phyloP scores from a whole-genome alignment of 2,888 invertebrate species.

The Exephanes ischioxanthus region DNA sequence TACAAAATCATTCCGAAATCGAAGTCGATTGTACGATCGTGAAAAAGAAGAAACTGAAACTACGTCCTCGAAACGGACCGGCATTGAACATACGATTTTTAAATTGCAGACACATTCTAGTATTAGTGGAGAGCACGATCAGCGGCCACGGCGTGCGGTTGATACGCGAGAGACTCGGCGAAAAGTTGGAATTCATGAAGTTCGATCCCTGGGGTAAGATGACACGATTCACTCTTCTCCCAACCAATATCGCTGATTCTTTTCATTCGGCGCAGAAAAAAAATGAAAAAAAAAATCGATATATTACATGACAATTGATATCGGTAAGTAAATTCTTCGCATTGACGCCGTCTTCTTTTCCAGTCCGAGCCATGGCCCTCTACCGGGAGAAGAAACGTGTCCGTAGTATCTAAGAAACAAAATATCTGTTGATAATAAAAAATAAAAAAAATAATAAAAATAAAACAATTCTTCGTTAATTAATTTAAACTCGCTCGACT shows the following conservation, averaged over 20 bases:
- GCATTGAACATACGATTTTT: conserved; percentile 46
- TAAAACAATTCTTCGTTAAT: background rate
- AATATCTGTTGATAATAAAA: conserved; percentile 11
- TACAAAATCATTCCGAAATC: too few relatives aligned
- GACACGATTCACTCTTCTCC: conserved; percentile 3
- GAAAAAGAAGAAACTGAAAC: background rate
- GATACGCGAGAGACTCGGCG: conserved; percentile 90
- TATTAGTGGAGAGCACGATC: conserved; percentile 92
- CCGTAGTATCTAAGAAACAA: conserved; percentile 87
- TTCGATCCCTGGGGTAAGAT: conserved; percentile 93
- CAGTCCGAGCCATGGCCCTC: conserved; percentile 89
- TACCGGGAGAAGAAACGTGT: conserved; percentile 92
- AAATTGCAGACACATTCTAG: conserved; percentile 90
- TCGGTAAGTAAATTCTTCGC: conserved; percentile 3
- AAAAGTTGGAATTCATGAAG: conserved; percentile 91
- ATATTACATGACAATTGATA: background rate
- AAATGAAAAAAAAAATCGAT: background rate
- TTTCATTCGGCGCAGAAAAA: background rate
- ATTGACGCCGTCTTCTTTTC: conserved; percentile 80
- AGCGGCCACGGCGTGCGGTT: conserved; percentile 90
- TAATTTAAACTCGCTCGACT: background rate
- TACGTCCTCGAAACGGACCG: conserved; percentile 21
- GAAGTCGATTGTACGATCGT: background rate
- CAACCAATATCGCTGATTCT: background rate
- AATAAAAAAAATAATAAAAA: conserved; percentile 31